Conservation (phyloP, 2,113 vertebrate genomes). For the Clarias gariepinus region DNA sequence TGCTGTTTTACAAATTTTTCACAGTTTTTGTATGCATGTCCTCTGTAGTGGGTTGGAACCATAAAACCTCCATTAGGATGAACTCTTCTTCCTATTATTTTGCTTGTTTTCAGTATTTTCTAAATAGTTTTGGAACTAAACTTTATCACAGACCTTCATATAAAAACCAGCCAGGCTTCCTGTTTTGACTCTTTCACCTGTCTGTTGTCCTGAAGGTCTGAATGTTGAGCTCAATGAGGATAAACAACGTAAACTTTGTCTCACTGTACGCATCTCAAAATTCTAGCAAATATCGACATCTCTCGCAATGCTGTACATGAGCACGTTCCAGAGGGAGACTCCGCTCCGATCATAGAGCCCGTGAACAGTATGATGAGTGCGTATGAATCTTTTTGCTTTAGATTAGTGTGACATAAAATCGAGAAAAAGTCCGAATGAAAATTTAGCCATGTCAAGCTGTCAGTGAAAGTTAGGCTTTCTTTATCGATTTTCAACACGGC, state of each 20-base stretch:
- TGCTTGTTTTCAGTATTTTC: neutral
- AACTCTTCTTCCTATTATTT: neutral
- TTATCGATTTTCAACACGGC: neutral
- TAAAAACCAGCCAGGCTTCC: neutral
- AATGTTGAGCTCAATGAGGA: slow-evolving; percentile 28
- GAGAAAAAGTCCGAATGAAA: neutral
- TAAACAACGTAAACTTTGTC: slow-evolving; percentile 24
- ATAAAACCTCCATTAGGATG: neutral
- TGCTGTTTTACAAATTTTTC: no score
- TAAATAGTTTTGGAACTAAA: neutral
- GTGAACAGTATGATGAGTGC: neutral
- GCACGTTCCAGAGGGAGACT: neutral
- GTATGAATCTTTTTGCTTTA: neutral
- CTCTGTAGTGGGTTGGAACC: no score
- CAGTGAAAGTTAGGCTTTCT: neutral
- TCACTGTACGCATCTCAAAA: slow-evolving; percentile 26
- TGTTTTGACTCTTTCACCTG: neutral
- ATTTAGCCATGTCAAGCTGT: neutral
- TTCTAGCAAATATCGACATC: slow-evolving; percentile 39
- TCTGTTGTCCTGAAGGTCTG: slow-evolving; percentile 29
- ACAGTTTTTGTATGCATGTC: no score
- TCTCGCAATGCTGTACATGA: neutral
- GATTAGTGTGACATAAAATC: neutral
- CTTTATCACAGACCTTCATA: neutral
- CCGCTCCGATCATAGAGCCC: neutral